Evolutionary conservation across 2,888 invertebrate species (phyloP), one percentile per base, ranked within the genome.

Genomic region (Lycia hirtaria): DNA sequence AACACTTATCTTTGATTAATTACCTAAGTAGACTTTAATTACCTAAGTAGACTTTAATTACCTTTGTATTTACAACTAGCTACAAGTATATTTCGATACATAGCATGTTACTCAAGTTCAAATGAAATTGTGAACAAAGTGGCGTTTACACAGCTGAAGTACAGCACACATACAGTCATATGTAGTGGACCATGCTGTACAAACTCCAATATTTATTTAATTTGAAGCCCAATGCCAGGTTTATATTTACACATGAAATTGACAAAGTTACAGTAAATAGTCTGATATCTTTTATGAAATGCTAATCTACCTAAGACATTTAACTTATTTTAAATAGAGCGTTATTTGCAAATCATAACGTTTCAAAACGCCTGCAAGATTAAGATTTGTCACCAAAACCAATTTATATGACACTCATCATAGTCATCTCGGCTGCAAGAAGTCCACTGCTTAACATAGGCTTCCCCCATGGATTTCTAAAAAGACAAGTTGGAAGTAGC

Each of bases 91-190:
- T 24, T 22, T 10, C 10, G 15, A 64, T 65, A 58, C 58, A 69
- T 57, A 60, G 56, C 64, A 37, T 49, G 22, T 28, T 49, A 55
- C 43, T 44, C 15, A 35, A 22, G 19, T 37, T 15, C 30, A 41
- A 19, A 54, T 37, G 24, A 49, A 49, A 35, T 55, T 28, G 43
- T 37, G 15, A n/a, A 47, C 49, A 17, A 15, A 15, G 9, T 26
- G 22, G 9, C 47, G 12, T 50, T 50, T 44, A 32, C 49, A 14
- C 56, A 56, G 49, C 44, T 56, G 50, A 28, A 19, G 24, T n/a
- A 47, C 20, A 38, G 30, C 19, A 38, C 48, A 40, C 53, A 51
- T 22, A 15, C 28, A 37, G 24, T 47, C 48, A 40, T 51, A 51
- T 22, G 22, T 30, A 37, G 24, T 47, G 35, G 24, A 14, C 7